Evolutionary conservation across 2,113 vertebrate species (phyloP).

Genomic region (Nothocercus julius): DNA sequence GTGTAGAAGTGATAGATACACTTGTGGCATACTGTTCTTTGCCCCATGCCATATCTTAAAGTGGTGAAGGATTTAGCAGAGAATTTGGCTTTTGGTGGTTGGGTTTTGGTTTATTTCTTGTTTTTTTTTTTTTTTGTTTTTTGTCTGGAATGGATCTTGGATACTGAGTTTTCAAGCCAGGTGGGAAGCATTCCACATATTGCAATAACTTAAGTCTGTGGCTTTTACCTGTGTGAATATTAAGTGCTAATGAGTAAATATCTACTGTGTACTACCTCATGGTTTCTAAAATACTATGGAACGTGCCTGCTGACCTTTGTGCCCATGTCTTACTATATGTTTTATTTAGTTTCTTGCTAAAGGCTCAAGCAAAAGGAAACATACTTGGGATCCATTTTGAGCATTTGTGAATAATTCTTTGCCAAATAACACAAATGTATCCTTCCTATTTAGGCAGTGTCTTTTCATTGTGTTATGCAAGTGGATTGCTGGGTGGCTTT

Average conservation of each 20-base stretch:
- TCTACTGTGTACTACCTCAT: neutral
- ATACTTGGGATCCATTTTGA: neutral
- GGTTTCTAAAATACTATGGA: neutral
- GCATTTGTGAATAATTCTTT: neutral
- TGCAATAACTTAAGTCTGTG: neutral
- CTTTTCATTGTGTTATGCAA: neutral
- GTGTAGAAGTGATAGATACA: too few species aligned
- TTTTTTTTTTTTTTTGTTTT: fast-evolving
- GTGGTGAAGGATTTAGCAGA: neutral
- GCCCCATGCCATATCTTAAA: neutral
- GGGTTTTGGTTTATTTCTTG: neutral
- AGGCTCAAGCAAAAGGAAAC: neutral
- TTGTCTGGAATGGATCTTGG: neutral
- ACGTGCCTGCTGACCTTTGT: neutral
- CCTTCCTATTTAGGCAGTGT: neutral
- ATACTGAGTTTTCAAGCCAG: neutral
- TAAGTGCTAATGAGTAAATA: neutral
- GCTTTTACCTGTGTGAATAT: neutral
- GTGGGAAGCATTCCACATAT: neutral
- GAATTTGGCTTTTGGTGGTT: neutral
- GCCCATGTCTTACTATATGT: neutral
- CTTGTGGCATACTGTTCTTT: neutral
- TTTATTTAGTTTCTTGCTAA: neutral
- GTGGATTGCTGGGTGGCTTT: neutral
- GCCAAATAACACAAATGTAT: neutral